Percentiles rank a stretch among this genome's conserved stretches.
Conservation (phyloP, 2,888 invertebrate genomes). For the Erebia epiphron region DNA sequence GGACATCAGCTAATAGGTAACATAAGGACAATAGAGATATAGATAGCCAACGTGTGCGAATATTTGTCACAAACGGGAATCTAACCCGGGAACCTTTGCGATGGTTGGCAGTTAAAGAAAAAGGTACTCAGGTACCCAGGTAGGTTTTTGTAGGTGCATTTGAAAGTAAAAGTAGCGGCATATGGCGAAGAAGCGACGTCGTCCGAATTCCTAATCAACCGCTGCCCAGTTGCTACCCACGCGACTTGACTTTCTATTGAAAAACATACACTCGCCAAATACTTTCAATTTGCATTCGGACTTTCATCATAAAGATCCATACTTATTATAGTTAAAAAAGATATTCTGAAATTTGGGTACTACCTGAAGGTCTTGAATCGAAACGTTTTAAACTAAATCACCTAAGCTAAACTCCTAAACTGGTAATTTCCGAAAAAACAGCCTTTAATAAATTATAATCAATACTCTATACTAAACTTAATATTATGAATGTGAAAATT, state of each 20-base stretch:
- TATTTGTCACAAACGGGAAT: background rate
- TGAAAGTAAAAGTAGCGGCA: slow-evolving; percentile 71
- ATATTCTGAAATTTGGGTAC: no score
- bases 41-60: background rate
- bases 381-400: no score
- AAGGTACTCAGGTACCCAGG: background rate
- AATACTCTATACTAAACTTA: no score
- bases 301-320: slow-evolving; percentile 25
- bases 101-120: slow-evolving; percentile 13
- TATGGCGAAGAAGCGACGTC: slow-evolving; percentile 45
- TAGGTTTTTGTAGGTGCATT: slow-evolving; percentile 18
- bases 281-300: slow-evolving; percentile 37
- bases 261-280: slow-evolving; percentile 28
- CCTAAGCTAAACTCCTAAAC: no score
- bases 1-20: background rate
- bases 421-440: no score
- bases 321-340: no score
- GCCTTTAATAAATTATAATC: no score
- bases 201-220: slow-evolving; percentile 51
- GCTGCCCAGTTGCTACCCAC: slow-evolving; percentile 41
- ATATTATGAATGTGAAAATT: no score
- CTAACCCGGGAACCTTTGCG: background rate
- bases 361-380: no score
- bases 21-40: background rate
- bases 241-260: slow-evolving; percentile 49